Base-by-base conservation (phyloP, 2,797 vertebrate species). In the Somateria mollissima region DNA sequence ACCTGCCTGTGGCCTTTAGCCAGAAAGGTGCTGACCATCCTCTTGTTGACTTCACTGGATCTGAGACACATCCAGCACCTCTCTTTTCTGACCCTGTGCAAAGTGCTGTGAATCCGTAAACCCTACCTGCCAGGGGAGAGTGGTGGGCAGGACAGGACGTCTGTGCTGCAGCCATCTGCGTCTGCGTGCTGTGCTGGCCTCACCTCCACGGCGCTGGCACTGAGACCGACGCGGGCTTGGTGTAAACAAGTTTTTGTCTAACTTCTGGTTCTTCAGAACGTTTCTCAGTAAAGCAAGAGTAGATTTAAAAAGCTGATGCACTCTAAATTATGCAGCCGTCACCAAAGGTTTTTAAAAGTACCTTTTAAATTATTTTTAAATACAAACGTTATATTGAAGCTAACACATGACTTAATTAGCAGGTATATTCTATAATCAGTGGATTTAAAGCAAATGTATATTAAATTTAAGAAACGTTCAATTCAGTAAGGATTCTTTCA, bases 311-410 rank as follows among this genome's bases (percentile, higher is more conserved):
- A 84, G 56, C 67, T 84, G 76, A 85, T 83, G 32, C 4, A 0
- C 93, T 93, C 57, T 53, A 86, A 95, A 97, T 96, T 94, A 95
- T 90, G 84, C 95, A 97, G 89, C 92, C 73, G 2, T 96, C 94
- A 95, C 91, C 89, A 95, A 96, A 96, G 88, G 89, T 95, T 96
- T 97, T 95, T 96, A 95, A 96, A 97, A 89, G 84, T 95, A 87
- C 19, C 5, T 91, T 97, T 92, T 87, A 94, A 97, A 95, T 83
- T 51, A 57, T 95, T 93, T 97, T 95, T 93, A 95, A 96, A 81
- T 90, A 88, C 72, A 80, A 95, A 20, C 75, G 56, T 95, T 96
- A 93, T 80, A 89, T 96, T 96, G 92, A 97, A 95, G 96, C 95
- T 96, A 96, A 89, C 43, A 81, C 37, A 30, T 87, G 88, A 92